Base-by-base conservation (phyloP, 2,888 invertebrate species). In the Aethes cnicana region DNA sequence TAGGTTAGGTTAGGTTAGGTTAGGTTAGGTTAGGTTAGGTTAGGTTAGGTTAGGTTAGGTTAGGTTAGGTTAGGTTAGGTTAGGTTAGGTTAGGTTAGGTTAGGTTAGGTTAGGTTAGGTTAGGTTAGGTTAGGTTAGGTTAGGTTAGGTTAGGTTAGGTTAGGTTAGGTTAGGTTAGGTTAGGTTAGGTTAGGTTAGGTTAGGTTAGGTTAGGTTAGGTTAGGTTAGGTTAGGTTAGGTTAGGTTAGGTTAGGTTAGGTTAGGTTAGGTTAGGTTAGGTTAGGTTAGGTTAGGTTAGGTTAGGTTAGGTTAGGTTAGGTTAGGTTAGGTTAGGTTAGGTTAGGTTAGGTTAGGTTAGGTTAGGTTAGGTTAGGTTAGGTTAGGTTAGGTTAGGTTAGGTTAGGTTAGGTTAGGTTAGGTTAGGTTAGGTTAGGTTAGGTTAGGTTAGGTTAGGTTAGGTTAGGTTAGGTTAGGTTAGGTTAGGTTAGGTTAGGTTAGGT, bases 301-400 rank as follows among this genome's bases (percentile, higher is more conserved):
- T 54, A 54, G 54, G 54, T 54, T 47, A 55, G 55, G 55, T 55
- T 55, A 55, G 55, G 55, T 55, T 55, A 55, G 55, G 55, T 55
- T 55, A 55, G 55, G 55, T 55, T 55, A 55, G 55, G 55, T 55
- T 55, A 55, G 55, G 55, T 55, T 55, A 54, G 54, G 54, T 49
- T 54, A 49, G 49, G 54, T 49, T 49, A 49, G 49, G 49, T 49
- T 49, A 49, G 54, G 54, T 49, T 49, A 54, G 54, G 54, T 54
- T 54, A 54, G 54, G 54, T 54, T 54, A 54, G 54, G 54, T 54
- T 54, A 54, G 54, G 54, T 54, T 54, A 55, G 54, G 54, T 55
- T 54, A 49, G 49, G 54, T 50, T 54, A 42, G 49, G 47, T 54
- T 50, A 54, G 49, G 54, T 50, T 54, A 54, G 54, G 54, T 54